A percentile compares a stretch with the other conserved stretches of the same genome.
These are phyloP conservation scores for Paedocypris micromegethes DNA, from an alignment of 2,797 vertebrate genomes.

Conservation along the genomic window DNA sequence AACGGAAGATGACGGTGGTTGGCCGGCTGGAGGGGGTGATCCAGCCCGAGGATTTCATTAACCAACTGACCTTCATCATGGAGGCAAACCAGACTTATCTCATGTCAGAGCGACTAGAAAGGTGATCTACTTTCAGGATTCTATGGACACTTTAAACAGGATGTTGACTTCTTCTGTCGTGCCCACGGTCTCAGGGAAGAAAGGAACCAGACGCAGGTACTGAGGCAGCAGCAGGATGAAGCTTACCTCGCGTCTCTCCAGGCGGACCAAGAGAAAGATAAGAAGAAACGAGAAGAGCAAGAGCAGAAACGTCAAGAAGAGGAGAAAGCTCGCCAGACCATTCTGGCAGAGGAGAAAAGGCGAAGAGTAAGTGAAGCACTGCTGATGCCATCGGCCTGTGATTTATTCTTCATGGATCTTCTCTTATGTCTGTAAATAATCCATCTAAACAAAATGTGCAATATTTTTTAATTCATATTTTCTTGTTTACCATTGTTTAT, in stretches of 20 bases:
- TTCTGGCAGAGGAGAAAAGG: conserved; percentile 86
- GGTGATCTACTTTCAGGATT: conserved; percentile 62
- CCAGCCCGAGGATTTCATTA: conserved; percentile 92
- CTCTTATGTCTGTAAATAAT: too few species aligned
- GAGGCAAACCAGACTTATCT: conserved; percentile 96
- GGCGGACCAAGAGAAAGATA: conserved; percentile 96
- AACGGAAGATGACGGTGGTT: conserved; percentile 96
- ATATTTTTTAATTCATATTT: too few species aligned
- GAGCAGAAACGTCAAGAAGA: conserved; percentile 87
- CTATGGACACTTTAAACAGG: too few species aligned
- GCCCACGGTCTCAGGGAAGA: conserved; percentile 76
- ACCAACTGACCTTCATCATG: conserved; percentile 96
- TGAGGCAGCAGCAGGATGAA: conserved; percentile 96
- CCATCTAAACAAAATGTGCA: too few species aligned
- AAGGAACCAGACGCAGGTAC: conserved; percentile 94
- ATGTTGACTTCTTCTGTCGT: too few species aligned
- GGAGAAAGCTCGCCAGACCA: conserved; percentile 84
- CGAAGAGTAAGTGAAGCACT: conserved; percentile 69
- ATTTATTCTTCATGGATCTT: too few species aligned
- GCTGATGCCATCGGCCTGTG: too few species aligned
- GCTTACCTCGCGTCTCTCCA: conserved; percentile 88
- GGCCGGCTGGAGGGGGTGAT: conserved; percentile 93
- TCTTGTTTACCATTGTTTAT: too few species aligned
- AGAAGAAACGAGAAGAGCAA: conserved; percentile 88
- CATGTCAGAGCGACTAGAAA: conserved; percentile 91